Conservation (phyloP, 2,888 invertebrate genomes). For the Pyrochroa serraticornis region DNA sequence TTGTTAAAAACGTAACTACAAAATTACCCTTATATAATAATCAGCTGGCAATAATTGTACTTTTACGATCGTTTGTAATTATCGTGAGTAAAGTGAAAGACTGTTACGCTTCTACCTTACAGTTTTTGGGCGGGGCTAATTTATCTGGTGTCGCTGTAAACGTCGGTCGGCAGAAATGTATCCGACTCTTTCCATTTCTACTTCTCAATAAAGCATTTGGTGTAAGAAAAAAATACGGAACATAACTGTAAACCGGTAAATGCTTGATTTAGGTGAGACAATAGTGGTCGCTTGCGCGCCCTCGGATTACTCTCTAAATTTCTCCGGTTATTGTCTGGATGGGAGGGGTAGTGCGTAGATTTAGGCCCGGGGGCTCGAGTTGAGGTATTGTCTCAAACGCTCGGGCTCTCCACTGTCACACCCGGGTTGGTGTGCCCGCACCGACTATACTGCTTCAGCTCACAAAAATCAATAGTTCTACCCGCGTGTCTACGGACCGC, state of each 20-base stretch:
- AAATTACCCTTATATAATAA: no score
- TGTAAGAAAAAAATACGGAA: not conserved
- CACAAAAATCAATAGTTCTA: conserved; percentile 51
- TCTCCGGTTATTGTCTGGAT: conserved; percentile 18
- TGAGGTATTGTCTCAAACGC: conserved; percentile 34
- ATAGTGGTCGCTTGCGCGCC: not conserved
- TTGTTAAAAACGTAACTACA: no score
- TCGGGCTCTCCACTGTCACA: conserved; percentile 35
- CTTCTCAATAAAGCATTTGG: not conserved
- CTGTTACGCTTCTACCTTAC: no score
- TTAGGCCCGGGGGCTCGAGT: conserved; percentile 32
- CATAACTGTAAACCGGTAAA: no score
- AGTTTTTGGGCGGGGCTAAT: no score
- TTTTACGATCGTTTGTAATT: no score
- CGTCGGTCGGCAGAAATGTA: no score
- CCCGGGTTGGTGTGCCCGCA: conserved; percentile 40
- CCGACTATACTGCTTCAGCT: conserved; percentile 45
- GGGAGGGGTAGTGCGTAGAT: conserved; percentile 5
- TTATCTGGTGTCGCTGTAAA: no score
- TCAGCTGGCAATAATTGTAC: no score
- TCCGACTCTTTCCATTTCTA: no score
- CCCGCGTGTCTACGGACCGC: conserved; percentile 41
- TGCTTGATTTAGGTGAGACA: no score
- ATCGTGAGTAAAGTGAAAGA: no score
- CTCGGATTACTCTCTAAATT: conserved; percentile 1